Conservation (phyloP, 2,888 invertebrate genomes). For the Clunio marinus region DNA sequence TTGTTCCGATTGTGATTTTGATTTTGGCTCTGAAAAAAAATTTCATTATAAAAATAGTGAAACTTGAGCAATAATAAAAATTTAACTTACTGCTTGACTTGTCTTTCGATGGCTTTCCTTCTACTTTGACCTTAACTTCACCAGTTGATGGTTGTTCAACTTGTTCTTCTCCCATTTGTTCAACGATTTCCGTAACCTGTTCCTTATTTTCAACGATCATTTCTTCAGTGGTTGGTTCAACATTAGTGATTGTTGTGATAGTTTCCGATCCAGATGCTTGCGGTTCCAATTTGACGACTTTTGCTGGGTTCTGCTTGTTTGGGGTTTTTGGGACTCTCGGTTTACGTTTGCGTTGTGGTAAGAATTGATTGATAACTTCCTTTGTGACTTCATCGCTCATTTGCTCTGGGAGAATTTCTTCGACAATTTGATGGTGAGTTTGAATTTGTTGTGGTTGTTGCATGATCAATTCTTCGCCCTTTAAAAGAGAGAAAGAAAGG, state of each 20-base stretch:
- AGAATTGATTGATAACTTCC: conserved; percentile 53
- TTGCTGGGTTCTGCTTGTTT: conserved; percentile 22
- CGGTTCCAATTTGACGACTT: conserved; percentile 40
- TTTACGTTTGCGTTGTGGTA: conserved; percentile 55
- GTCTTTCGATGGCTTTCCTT: conserved; percentile 23
- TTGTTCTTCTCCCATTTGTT: conserved; percentile 18
- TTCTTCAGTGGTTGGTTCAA: conserved; percentile 3
- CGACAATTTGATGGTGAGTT: conserved; percentile 40
- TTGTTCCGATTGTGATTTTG: conserved; percentile 59
- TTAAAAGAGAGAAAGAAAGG: conserved; percentile 13
- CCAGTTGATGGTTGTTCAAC: conserved; percentile 11
- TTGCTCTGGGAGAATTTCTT: conserved; percentile 49
- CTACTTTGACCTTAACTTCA: not conserved
- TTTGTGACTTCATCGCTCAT: conserved; percentile 51
- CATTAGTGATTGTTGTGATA: not conserved
- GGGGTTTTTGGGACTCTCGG: conserved; percentile 53
- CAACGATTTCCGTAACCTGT: conserved; percentile 19
- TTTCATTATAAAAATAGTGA: not conserved
- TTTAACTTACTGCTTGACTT: conserved; percentile 17
- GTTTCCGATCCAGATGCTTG: conserved; percentile 38
- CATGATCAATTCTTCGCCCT: conserved; percentile 45
- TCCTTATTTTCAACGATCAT: conserved; percentile 21
- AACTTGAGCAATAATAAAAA: not conserved
- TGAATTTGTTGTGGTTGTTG: conserved; percentile 42
- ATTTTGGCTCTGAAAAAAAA: conserved; percentile 50